Percentiles rank a stretch among this genome's conserved stretches.
Conservation (phyloP, 2,797 vertebrate species). For the Hyperoplus lanceolatus region DNA sequence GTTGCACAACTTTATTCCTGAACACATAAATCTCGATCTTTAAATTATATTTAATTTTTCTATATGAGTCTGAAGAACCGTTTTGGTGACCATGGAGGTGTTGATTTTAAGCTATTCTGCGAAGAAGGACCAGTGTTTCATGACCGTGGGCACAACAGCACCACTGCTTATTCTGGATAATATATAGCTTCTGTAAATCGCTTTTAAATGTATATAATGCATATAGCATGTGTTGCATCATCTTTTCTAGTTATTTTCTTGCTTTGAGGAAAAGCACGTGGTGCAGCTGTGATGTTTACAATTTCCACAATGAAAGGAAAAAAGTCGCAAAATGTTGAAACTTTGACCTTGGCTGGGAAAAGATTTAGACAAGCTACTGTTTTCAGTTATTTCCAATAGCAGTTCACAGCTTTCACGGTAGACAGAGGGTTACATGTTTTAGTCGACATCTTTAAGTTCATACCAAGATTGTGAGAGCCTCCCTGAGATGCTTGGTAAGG, state of each 20-base stretch:
- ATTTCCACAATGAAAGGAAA: background rate
- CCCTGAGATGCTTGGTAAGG: conserved; percentile 1
- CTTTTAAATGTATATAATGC: conserved; percentile 1
- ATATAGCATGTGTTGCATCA: conserved; percentile 4
- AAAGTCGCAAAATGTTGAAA: background rate
- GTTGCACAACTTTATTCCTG: too few relatives aligned
- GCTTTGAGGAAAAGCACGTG: background rate
- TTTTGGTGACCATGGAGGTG: too few relatives aligned
- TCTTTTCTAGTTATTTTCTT: background rate
- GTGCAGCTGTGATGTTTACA: background rate
- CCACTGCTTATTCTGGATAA: too few relatives aligned
- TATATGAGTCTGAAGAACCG: too few relatives aligned
- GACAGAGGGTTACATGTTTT: background rate
- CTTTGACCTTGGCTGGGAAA: background rate
- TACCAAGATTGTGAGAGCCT: conserved; percentile 9
- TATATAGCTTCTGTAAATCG: background rate
- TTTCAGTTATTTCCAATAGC: background rate
- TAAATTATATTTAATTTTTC: too few relatives aligned
- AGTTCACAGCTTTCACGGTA: background rate
- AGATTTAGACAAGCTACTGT: conserved; percentile 4
- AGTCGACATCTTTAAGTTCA: background rate
- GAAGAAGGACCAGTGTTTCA: too few relatives aligned
- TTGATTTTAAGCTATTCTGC: too few relatives aligned
- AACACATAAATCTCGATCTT: too few relatives aligned
- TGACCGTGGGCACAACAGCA: too few relatives aligned